These are phyloP conservation scores for Mormoops blainvillei DNA, from an alignment of 2,113 vertebrate genomes.

Conservation along the genomic window DNA sequence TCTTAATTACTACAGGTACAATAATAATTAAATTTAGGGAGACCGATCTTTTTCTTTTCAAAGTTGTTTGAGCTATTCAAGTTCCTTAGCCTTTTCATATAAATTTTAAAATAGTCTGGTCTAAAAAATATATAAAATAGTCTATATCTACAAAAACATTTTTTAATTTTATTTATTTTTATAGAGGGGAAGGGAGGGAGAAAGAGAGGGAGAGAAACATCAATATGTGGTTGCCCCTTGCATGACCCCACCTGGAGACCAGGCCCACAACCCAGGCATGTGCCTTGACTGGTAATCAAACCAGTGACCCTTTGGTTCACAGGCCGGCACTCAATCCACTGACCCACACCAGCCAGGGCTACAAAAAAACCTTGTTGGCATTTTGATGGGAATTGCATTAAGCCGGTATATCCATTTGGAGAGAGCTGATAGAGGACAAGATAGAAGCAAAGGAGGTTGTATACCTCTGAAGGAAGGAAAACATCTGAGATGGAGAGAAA, in stretches of 20 bases:
- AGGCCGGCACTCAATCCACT: too few species aligned
- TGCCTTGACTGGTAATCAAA: too few species aligned
- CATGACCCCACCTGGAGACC: too few species aligned
- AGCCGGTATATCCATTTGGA: background rate
- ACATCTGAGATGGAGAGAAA: background rate
- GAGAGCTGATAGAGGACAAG: background rate
- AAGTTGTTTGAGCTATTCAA: too few species aligned
- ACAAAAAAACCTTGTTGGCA: background rate
- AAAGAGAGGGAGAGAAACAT: too few species aligned
- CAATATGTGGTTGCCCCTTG: too few species aligned
- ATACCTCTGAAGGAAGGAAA: background rate
- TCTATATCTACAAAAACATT: background rate
- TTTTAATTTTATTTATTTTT: too few species aligned
- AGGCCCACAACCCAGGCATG: too few species aligned
- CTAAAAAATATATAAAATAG: background rate
- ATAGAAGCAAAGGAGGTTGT: background rate
- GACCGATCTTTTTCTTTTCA: background rate
- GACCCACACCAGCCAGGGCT: too few species aligned
- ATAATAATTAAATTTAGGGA: background rate
- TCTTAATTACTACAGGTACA: too few species aligned
- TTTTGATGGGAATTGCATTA: background rate
- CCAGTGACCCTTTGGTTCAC: too few species aligned
- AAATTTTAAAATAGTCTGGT: background rate
- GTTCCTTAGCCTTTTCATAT: background rate
- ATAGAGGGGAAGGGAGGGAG: too few species aligned